A percentile compares a stretch with the other conserved stretches of the same genome.
Conservation (phyloP, 2,113 vertebrate genomes). For the Bufo bufo region DNA sequence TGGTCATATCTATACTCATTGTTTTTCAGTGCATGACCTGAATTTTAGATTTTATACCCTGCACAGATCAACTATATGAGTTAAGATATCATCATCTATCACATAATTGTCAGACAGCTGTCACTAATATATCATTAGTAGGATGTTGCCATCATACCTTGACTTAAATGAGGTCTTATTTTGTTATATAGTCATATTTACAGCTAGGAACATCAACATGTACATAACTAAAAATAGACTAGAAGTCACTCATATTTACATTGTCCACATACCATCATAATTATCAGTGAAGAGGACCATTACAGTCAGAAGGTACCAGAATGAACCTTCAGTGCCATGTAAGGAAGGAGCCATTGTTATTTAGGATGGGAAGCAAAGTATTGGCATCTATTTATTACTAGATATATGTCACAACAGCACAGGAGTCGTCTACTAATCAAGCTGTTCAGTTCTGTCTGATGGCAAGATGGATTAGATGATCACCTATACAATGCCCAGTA, state of each 20-base stretch:
- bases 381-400: conserved; percentile 5
- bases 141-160: neutral
- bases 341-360: neutral
- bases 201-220: neutral
- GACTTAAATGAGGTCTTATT: neutral
- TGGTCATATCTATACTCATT: neutral
- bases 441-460: conserved; percentile 1
- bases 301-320: neutral
- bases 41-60: neutral
- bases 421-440: neutral
- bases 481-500: neutral
- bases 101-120: neutral
- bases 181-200: too few relatives aligned
- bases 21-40: neutral
- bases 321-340: neutral
- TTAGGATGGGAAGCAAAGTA: neutral
- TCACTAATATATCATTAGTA: neutral
- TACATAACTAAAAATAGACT: neutral
- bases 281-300: neutral
- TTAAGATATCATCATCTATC: neutral
- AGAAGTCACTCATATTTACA: neutral
- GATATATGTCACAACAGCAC: conserved; percentile 4
- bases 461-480: neutral
- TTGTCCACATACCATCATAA: neutral
- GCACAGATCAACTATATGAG: neutral